phyloP scores from a whole-genome alignment of 92 coral and sea anemone genomes.

The Siderastrea siderea region DNA sequence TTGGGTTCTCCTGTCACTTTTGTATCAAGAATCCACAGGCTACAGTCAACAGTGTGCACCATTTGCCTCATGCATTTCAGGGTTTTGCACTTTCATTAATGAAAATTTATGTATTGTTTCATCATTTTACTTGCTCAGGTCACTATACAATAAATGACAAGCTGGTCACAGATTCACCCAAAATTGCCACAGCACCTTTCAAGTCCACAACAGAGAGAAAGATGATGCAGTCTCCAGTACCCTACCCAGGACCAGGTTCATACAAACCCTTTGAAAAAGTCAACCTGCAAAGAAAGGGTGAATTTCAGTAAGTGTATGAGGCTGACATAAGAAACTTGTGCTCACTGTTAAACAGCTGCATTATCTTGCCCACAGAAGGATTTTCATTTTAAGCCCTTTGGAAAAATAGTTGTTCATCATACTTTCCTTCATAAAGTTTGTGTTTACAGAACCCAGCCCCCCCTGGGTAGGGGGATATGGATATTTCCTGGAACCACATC shows the following conservation, averaged over 20 bases:
- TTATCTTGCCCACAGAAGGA: neutral
- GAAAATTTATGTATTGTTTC: neutral
- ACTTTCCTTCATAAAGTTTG: no score
- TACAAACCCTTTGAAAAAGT: conserved; percentile 74
- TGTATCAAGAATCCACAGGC: no score
- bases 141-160: conserved; percentile 89
- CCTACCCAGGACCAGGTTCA: conserved; percentile 97
- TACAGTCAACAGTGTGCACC: no score
- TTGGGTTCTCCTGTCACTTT: no score
- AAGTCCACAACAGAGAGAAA: conserved; percentile 96
- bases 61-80: neutral
- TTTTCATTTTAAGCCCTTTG: no score
- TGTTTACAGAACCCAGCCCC: no score
- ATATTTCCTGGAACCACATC: no score
- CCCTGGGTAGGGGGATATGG: no score
- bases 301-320: conserved; percentile 75
- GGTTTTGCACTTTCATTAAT: neutral
- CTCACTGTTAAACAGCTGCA: neutral
- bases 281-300: conserved; percentile 43
- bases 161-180: conserved; percentile 77
- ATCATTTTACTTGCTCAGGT: conserved; percentile 50
- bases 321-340: no score
- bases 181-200: conserved; percentile 90
- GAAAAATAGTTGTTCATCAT: no score
- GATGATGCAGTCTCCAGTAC: conserved; percentile 91